These are phyloP conservation scores for Penaeus chinensis DNA, from an alignment of 1,140 invertebrate genomes.

Conservation along the genomic window DNA sequence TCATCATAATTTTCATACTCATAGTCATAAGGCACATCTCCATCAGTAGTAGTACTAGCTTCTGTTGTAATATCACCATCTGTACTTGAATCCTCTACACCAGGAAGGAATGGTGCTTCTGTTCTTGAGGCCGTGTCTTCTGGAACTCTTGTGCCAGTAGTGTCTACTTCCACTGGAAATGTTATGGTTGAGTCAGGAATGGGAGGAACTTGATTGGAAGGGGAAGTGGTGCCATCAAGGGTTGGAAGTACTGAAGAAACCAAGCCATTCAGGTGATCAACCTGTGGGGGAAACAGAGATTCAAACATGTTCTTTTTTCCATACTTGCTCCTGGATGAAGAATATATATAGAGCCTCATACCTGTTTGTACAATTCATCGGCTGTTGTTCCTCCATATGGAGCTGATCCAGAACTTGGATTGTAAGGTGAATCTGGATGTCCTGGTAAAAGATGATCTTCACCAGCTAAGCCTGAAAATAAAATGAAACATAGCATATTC, in stretches of 20 bases:
- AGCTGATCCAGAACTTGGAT: slow-evolving; percentile 8
- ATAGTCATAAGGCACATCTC: no score
- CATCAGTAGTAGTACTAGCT: no score
- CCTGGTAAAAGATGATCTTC: slow-evolving; percentile 21
- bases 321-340: no score
- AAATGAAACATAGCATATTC: background rate
- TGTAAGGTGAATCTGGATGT: slow-evolving; percentile 30
- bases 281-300: slow-evolving; percentile 1
- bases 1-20: background rate
- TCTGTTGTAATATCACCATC: no score
- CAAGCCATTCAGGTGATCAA: slow-evolving; percentile 37
- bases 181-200: background rate
- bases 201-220: background rate
- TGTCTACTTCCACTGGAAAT: slow-evolving; percentile 5
- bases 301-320: no score
- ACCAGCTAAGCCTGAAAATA: slow-evolving; percentile 28
- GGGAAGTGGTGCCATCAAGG: background rate
- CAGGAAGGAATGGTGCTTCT: no score
- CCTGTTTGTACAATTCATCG: background rate
- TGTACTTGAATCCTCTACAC: no score
- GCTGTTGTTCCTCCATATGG: background rate
- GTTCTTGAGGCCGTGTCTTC: background rate
- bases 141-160: background rate
- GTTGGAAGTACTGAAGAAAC: slow-evolving; percentile 21
- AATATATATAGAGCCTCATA: no score